phyloP scores from a whole-genome alignment of 2,888 invertebrate genomes.

The Venustoraphidia nigricollis region DNA sequence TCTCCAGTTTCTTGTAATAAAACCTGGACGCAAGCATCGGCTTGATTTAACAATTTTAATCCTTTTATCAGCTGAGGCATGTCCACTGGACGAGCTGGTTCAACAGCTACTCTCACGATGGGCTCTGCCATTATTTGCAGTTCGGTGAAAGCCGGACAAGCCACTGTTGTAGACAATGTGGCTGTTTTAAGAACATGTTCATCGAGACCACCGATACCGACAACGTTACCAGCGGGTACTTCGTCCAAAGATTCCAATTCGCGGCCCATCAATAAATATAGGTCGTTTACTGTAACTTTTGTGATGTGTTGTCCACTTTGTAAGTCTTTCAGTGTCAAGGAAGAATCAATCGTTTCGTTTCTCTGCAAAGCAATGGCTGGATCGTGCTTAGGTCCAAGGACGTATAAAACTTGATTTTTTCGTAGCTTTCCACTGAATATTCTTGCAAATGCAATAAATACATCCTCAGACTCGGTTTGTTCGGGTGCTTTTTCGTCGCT shows the following conservation, averaged over 20 bases:
- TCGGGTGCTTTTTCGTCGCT: constrained; percentile 6
- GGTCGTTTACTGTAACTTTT: constrained; percentile 44
- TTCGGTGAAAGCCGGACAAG: constrained; percentile 80
- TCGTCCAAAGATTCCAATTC: constrained; percentile 67
- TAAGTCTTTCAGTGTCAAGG: constrained; percentile 41
- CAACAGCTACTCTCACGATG: constrained; percentile 85
- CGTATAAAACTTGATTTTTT: constrained; percentile 63
- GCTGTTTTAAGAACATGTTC: constrained; percentile 77
- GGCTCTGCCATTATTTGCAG: constrained; percentile 63
- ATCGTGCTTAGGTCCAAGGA: constrained; percentile 78
- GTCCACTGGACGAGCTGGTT: constrained; percentile 68
- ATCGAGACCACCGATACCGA: constrained; percentile 77
- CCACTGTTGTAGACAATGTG: constrained; percentile 66
- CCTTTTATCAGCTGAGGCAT: constrained; percentile 59
- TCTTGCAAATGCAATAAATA: constrained; percentile 83
- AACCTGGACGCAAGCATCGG: constrained; percentile 86
- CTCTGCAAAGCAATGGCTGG: constrained; percentile 33
- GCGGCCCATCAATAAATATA: constrained; percentile 87
- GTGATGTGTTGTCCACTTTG: constrained; percentile 49
- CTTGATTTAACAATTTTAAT: constrained; percentile 76
- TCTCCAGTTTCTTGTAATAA: constrained; percentile 88
- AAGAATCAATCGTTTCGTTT: constrained; percentile 25
- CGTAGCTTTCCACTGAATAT: constrained; percentile 77
- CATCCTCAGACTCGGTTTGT: constrained; percentile 31
- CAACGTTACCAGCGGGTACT: constrained; percentile 80